These are phyloP conservation scores for Clivina fossor DNA, from an alignment of 2,888 invertebrate genomes.

Conservation along the genomic window DNA sequence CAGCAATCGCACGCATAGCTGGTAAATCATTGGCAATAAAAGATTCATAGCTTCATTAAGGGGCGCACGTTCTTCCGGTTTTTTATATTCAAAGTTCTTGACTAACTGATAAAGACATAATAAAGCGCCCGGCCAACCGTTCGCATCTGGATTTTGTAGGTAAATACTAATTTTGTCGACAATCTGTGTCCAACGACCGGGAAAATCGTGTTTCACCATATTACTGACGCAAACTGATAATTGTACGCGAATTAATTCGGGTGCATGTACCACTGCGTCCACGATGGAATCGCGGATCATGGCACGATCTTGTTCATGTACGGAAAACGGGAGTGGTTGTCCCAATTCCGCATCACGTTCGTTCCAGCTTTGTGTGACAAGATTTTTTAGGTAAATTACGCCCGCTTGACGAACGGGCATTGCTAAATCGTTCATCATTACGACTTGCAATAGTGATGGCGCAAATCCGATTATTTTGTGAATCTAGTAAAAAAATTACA, in stretches of 20 bases:
- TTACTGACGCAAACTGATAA: slow-evolving; percentile 89
- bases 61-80: slow-evolving; percentile 84
- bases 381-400: slow-evolving; percentile 95
- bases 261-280: slow-evolving; percentile 93
- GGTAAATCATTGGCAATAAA: slow-evolving; percentile 88
- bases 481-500: slow-evolving; percentile 60
- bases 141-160: slow-evolving; percentile 85
- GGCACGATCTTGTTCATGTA: slow-evolving; percentile 95
- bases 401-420: slow-evolving; percentile 94
- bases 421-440: slow-evolving; percentile 87
- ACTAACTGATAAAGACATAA: slow-evolving; percentile 91
- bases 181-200: slow-evolving; percentile 91
- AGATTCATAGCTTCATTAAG: slow-evolving; percentile 94
- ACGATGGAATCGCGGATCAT: slow-evolving; percentile 91
- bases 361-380: slow-evolving; percentile 86
- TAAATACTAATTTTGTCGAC: slow-evolving; percentile 90
- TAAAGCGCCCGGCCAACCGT: slow-evolving; percentile 88
- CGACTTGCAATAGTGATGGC: slow-evolving; percentile 88
- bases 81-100: slow-evolving; percentile 90
- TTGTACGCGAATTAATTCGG: slow-evolving; percentile 87
- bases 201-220: slow-evolving; percentile 95
- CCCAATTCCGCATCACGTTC: slow-evolving; percentile 76
- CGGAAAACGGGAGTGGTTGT: slow-evolving; percentile 75
- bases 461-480: slow-evolving; percentile 96
- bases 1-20: slow-evolving; percentile 75